These are phyloP conservation scores for Thunnus thynnus DNA, from an alignment of 2,113 vertebrate species.

Conservation along the genomic window DNA sequence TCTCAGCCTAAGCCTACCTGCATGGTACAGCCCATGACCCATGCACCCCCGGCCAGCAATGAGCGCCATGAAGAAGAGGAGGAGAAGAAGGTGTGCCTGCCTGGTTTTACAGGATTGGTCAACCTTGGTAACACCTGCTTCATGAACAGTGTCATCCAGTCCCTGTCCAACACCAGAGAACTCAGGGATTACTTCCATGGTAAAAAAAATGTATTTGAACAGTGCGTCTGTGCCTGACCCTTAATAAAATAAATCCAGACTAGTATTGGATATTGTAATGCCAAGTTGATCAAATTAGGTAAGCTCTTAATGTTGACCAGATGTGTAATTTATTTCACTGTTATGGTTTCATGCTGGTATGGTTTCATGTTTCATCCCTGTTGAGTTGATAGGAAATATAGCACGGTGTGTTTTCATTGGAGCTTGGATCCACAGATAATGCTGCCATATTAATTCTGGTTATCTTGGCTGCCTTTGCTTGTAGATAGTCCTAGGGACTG, in stretches of 20 bases:
- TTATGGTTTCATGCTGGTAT: not conserved
- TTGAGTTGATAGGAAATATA: not conserved
- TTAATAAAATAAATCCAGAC: not conserved
- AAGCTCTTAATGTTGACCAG: not conserved
- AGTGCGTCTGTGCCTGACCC: too few species aligned
- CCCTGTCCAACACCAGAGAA: constrained; percentile 96
- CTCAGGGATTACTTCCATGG: constrained; percentile 98
- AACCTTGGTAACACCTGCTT: constrained; percentile 99
- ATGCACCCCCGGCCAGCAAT: constrained; percentile 86
- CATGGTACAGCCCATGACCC: constrained; percentile 98
- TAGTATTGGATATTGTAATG: too few species aligned
- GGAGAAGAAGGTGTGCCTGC: constrained; percentile 96
- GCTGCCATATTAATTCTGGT: not conserved
- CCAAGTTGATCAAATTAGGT: not conserved
- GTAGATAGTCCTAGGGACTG: not conserved
- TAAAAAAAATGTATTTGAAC: constrained; percentile 65
- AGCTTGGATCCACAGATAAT: not conserved
- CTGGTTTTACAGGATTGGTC: constrained; percentile 96
- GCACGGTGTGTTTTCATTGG: constrained; percentile 5
- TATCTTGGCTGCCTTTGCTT: not conserved
- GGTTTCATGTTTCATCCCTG: too few species aligned
- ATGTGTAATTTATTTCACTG: not conserved
- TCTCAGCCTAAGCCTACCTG: constrained; percentile 95
- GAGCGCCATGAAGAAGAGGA: constrained; percentile 93
- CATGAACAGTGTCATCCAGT: constrained; percentile 99